Conservation (phyloP, 2,888 invertebrate species). For the Drosophila prolongata region DNA sequence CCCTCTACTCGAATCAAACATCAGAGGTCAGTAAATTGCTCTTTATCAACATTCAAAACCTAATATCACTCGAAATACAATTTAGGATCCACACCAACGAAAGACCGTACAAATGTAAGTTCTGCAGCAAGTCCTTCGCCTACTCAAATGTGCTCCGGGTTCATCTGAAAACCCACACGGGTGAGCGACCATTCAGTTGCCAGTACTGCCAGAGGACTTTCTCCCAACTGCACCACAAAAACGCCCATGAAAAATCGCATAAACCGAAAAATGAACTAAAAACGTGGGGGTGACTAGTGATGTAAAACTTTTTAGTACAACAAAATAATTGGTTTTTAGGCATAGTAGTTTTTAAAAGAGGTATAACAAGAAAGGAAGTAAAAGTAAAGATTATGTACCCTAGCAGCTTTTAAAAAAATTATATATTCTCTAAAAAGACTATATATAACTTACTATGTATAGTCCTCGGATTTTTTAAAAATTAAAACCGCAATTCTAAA, state of each 20-base stretch:
- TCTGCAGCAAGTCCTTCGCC: constrained; percentile 78
- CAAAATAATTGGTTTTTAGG: background rate
- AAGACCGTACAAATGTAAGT: constrained; percentile 78
- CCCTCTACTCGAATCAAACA: constrained; percentile 83
- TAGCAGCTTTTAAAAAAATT: too few species aligned
- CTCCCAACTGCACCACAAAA: constrained; percentile 80
- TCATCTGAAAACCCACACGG: constrained; percentile 80
- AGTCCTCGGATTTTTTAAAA: too few species aligned
- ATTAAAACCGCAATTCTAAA: too few species aligned
- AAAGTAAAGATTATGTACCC: too few species aligned
- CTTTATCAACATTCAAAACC: too few species aligned
- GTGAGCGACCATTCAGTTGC: constrained; percentile 82
- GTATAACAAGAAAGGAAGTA: too few species aligned
- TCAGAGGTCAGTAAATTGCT: constrained; percentile 67
- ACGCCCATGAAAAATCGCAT: constrained; percentile 73
- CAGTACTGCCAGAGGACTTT: constrained; percentile 72
- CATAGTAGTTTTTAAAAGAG: too few species aligned
- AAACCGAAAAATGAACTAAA: background rate
- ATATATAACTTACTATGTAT: too few species aligned
- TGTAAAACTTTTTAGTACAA: background rate
- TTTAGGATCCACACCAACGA: constrained; percentile 81
- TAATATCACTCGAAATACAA: too few species aligned
- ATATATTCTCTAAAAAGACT: too few species aligned
- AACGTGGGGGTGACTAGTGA: background rate
- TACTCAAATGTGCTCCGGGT: constrained; percentile 82